phyloP scores from a whole-genome alignment of 2,797 vertebrate species.

The Esox masquinongy region DNA sequence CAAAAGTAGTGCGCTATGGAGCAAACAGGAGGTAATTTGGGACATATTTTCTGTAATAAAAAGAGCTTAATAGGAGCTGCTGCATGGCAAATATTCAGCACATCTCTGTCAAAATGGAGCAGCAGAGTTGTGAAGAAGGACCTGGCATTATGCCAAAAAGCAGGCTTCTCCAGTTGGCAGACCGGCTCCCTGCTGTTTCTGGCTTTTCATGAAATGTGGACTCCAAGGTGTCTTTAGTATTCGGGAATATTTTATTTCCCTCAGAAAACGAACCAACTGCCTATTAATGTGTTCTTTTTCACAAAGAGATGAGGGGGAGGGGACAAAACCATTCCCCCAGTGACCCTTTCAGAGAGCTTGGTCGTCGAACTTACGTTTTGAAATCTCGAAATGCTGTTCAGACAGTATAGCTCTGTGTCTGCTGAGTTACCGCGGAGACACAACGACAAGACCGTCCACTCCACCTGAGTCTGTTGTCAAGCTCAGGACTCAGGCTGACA shows the following conservation, averaged over 20 bases:
- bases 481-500: not conserved
- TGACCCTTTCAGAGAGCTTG: not conserved
- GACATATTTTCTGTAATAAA: not conserved
- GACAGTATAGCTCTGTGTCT: slow-evolving; percentile 18
- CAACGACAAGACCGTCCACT: not conserved
- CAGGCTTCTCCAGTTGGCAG: slow-evolving; percentile 12
- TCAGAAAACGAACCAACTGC: not conserved
- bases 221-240: not conserved
- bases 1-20: not conserved
- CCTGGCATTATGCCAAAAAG: slow-evolving; percentile 7
- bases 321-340: not conserved
- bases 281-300: not conserved
- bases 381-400: slow-evolving; percentile 15
- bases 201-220: slow-evolving; percentile 29
- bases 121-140: slow-evolving; percentile 4
- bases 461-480: not conserved
- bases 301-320: not conserved
- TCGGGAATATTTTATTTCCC: not conserved
- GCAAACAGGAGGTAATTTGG: not conserved
- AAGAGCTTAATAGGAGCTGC: not conserved
- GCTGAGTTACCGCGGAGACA: not conserved
- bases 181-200: slow-evolving; percentile 13
- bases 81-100: slow-evolving; percentile 17
- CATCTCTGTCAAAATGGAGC: slow-evolving; percentile 21
- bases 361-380: not conserved